Evolutionary conservation across 2,888 invertebrate genomes (phyloP).

Genomic region (Harmothoe impar): DNA sequence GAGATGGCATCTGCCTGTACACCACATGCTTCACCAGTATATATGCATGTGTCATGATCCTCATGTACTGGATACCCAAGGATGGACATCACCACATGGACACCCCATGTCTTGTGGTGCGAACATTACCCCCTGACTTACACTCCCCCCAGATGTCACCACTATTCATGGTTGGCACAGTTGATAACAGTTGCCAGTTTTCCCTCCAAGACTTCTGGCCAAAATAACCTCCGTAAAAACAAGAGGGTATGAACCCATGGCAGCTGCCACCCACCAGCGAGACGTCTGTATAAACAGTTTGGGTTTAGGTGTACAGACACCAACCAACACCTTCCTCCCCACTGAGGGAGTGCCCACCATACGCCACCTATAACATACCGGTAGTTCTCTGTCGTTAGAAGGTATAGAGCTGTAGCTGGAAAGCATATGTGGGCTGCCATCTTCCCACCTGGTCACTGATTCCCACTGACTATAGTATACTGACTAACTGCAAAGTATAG

Average conservation of each 20-base stretch:
- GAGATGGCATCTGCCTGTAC: too few relatives aligned
- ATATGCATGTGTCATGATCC: too few relatives aligned
- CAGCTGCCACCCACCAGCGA: background rate
- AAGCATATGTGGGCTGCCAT: too few relatives aligned
- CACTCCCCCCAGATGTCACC: background rate
- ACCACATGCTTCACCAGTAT: too few relatives aligned
- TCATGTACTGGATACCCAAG: too few relatives aligned
- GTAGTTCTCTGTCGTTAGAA: background rate
- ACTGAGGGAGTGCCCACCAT: background rate
- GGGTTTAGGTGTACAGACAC: background rate
- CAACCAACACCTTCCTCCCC: background rate
- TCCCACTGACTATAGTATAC: too few relatives aligned
- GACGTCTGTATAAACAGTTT: conserved; percentile 20
- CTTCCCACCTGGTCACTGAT: too few relatives aligned
- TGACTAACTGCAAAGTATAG: too few relatives aligned
- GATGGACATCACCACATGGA: too few relatives aligned
- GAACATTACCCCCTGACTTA: too few relatives aligned
- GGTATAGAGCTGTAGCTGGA: background rate
- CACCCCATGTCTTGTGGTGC: too few relatives aligned
- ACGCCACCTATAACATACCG: background rate
- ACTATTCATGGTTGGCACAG: conserved; percentile 1
- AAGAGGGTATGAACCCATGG: background rate
- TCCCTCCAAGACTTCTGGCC: background rate
- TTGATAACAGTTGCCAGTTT: conserved; percentile 18
- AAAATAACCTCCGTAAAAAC: background rate